A percentile compares a stretch with the other conserved stretches of the same genome.
Conservation (phyloP, 2,888 invertebrate genomes). For the Apocheima hispidaria region DNA sequence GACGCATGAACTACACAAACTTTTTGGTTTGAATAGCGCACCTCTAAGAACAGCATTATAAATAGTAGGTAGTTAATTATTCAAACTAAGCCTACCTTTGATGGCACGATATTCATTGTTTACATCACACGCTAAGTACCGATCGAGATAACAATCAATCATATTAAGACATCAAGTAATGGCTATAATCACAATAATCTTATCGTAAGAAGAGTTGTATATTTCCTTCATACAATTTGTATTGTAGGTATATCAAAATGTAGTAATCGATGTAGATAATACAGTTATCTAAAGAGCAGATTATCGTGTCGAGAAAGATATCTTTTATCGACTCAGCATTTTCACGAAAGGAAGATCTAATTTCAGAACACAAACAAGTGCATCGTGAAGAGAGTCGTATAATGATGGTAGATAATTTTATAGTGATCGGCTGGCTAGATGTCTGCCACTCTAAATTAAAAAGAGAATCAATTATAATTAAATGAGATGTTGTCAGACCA, state of each 20-base stretch:
- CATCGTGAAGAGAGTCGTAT: no score
- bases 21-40: no score
- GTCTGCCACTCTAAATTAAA: no score
- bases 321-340: slow-evolving; percentile 7
- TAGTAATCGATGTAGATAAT: slow-evolving; percentile 1
- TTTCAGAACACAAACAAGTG: background rate
- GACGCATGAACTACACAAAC: no score
- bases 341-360: background rate
- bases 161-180: slow-evolving; percentile 44
- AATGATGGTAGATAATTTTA: no score
- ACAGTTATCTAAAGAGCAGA: slow-evolving; percentile 10
- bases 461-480: background rate
- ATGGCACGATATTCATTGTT: slow-evolving; percentile 4
- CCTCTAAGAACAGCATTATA: no score
- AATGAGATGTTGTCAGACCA: background rate
- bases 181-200: slow-evolving; percentile 38
- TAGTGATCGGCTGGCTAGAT: no score
- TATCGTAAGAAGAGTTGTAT: slow-evolving; percentile 33
- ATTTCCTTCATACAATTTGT: slow-evolving; percentile 16
- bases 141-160: slow-evolving; percentile 40
- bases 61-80: background rate
- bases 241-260: slow-evolving; percentile 2
- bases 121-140: slow-evolving; percentile 13
- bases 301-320: slow-evolving; percentile 4
- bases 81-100: background rate